Percentiles rank a stretch among this genome's conserved stretches.
These are phyloP conservation scores for Aphaenogaster floridana DNA, from an alignment of 1,140 invertebrate species.

Conservation along the genomic window DNA sequence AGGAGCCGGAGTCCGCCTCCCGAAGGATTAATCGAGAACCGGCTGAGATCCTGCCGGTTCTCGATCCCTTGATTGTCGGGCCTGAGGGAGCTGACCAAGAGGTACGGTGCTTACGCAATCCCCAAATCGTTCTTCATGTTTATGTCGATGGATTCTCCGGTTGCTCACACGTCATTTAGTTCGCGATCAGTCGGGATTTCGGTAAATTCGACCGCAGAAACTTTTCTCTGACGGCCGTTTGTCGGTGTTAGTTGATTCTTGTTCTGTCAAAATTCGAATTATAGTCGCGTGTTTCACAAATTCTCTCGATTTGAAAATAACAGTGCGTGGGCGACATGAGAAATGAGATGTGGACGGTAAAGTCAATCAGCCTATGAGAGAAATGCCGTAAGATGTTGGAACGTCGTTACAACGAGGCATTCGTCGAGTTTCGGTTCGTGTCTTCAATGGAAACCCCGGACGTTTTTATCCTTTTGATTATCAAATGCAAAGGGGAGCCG, in stretches of 20 bases:
- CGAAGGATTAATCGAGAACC: slow-evolving; percentile 77
- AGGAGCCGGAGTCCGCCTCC: slow-evolving; percentile 49
- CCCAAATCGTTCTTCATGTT: slow-evolving; percentile 80
- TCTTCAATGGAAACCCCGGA: slow-evolving; percentile 51
- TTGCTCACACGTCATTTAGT: slow-evolving; percentile 43
- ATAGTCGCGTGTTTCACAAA: not conserved
- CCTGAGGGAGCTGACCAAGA: slow-evolving; percentile 76
- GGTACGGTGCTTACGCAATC: slow-evolving; percentile 70
- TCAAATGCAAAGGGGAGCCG: slow-evolving; percentile 54
- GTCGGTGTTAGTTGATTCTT: not conserved
- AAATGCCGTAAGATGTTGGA: not conserved
- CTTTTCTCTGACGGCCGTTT: not conserved
- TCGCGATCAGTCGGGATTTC: slow-evolving; percentile 44
- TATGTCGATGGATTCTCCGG: slow-evolving; percentile 61
- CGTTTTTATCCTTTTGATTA: slow-evolving; percentile 67
- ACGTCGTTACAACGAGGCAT: slow-evolving; percentile 14
- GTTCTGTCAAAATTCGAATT: not conserved
- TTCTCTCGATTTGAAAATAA: not conserved
- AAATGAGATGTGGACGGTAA: not conserved
- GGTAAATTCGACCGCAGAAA: not conserved
- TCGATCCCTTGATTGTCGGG: slow-evolving; percentile 70
- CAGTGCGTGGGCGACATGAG: not conserved
- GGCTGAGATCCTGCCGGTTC: slow-evolving; percentile 63
- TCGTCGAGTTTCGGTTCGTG: slow-evolving; percentile 48
- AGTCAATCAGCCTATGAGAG: not conserved